Evolutionary conservation across 2,888 invertebrate species (phyloP).

Genomic region (Microctonus aethiopoides): DNA sequence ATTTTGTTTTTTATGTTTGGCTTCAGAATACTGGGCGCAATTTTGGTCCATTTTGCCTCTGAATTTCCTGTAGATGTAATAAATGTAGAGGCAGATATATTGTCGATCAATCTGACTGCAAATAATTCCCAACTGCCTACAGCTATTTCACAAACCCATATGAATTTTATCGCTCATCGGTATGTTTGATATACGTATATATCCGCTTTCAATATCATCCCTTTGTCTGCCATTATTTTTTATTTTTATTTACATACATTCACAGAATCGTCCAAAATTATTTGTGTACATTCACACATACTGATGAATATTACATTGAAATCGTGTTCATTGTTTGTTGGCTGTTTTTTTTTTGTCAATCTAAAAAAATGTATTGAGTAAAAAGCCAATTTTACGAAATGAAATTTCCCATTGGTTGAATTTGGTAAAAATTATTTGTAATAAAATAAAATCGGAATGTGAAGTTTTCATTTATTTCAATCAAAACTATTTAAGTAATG

Average conservation of each 20-base stretch:
- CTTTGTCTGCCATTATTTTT: background rate
- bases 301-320: background rate
- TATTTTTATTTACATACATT: background rate
- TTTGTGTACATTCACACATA: fast-evolving
- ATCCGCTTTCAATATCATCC: background rate
- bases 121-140: background rate
- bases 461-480: background rate
- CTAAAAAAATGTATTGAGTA: background rate
- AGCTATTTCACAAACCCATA: background rate
- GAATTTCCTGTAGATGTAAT: background rate
- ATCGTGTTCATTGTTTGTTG: background rate
- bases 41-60: background rate
- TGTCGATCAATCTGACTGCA: background rate
- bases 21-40: background rate
- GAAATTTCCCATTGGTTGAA: background rate
- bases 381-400: background rate
- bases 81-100: background rate
- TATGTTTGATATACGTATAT: background rate
- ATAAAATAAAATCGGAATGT: too few species aligned
- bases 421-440: too few species aligned
- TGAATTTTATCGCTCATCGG: background rate
- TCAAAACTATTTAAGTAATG: background rate
- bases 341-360: background rate
- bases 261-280: background rate
- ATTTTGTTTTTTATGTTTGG: background rate